Evolutionary conservation across 2,888 invertebrate genomes (phyloP), one percentile per base, ranked within the genome.

Genomic region (Drosophila formosana): DNA sequence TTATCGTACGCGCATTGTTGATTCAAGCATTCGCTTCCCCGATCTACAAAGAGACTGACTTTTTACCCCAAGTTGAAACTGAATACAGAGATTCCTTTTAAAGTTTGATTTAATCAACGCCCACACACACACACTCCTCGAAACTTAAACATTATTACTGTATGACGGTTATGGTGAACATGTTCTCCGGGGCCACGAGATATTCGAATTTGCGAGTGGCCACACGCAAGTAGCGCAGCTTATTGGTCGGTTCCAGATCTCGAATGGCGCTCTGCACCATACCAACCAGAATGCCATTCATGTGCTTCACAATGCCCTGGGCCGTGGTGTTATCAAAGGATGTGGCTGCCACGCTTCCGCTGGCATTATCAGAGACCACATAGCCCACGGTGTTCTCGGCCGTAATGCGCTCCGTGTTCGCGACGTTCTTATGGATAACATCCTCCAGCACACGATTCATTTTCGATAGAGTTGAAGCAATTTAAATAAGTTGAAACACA

Each of bases 91-190:
- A 18, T 18, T 18, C 28, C 4, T 30, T 64, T 63, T 13, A 5
- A 13, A 46, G 37, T 45, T 65, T 66, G 50, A 64, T 78, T 64
- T 30, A 67, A 45, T 56, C 3, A 3, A 51, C 45, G 46, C 57
- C 47, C 57, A 43, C 60, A 61, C 56, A 64, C 45, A 23, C 60
- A 39, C 43, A 53, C 7, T 18, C 7, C 13, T 25, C 45, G 52
- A n/a, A 23, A 61, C 45, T 32, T 3, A 28, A 37, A 37, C 34
- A 49, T 56, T 3, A 89, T 64, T 7, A 30, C 30, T 91, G 91
- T 56, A 90, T 72, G 6, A 91, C 91, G n/a, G 91, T 87, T 49
- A 92, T 85, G 4, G 91, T 92, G 66, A 92, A 92, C 3, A 89
- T 78, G 0, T 87, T 78, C 58, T 92, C 90, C 0, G 91, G 89